These are phyloP conservation scores for Unio delphinus DNA, from an alignment of 2,888 invertebrate genomes.

Conservation along the genomic window DNA sequence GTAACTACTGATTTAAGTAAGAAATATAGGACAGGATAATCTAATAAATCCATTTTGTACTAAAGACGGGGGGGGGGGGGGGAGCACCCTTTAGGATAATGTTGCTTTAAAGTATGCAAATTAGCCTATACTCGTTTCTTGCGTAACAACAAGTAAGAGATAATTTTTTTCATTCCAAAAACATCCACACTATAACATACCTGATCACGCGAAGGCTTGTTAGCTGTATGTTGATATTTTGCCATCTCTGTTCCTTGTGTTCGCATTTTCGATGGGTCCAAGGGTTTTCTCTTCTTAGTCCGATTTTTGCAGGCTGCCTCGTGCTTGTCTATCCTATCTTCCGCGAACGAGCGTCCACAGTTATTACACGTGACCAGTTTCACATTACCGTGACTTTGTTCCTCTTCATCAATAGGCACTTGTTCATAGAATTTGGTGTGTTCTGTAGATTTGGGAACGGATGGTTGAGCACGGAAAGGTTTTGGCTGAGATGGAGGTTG, in stretches of 20 bases:
- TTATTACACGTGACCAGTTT: conserved; percentile 78
- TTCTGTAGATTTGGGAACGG: conserved; percentile 14
- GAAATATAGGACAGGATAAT: too few species aligned
- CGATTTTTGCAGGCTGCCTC: conserved; percentile 57
- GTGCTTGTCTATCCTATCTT: conserved; percentile 78
- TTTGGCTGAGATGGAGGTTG: conserved; percentile 33
- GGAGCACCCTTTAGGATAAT: too few species aligned
- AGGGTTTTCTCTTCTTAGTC: conserved; percentile 63
- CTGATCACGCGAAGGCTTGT: too few species aligned
- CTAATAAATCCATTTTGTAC: too few species aligned
- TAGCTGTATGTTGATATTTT: conserved; percentile 73
- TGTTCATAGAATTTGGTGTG: conserved; percentile 35
- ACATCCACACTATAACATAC: too few species aligned
- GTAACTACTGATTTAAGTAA: too few species aligned
- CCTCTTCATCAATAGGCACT: conserved; percentile 39
- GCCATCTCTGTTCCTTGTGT: conserved; percentile 91
- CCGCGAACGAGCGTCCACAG: conserved; percentile 86
- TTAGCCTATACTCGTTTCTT: too few species aligned
- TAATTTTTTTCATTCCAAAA: too few species aligned
- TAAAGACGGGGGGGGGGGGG: too few species aligned
- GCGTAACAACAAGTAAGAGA: too few species aligned
- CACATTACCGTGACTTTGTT: conserved; percentile 19
- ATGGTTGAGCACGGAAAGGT: conserved; percentile 21
- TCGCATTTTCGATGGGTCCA: conserved; percentile 66
- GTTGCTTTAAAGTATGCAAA: too few species aligned